Evolutionary conservation across 1,140 invertebrate species (phyloP).

Genomic region (Leptopilina clavipes): DNA sequence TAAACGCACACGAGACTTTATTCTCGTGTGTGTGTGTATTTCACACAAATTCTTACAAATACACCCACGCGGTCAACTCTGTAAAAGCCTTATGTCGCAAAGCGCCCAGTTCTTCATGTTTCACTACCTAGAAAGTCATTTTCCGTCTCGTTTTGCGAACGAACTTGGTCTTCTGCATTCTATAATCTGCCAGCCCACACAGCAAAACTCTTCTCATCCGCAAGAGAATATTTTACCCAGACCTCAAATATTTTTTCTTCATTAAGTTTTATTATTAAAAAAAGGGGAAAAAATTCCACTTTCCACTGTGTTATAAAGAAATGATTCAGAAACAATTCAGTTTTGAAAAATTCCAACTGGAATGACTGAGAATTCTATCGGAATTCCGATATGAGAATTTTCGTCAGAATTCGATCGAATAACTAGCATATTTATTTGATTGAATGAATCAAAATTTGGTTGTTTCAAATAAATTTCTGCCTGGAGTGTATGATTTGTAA

Average conservation of each 20-base stretch:
- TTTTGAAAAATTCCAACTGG: too few species aligned
- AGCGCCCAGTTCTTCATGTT: conserved; percentile 45
- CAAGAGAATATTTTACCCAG: background rate
- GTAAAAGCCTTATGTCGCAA: conserved; percentile 26
- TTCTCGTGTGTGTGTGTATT: background rate
- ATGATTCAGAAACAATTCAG: background rate
- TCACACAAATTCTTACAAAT: conserved; percentile 33
- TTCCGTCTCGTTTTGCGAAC: conserved; percentile 40
- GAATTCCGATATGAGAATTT: too few species aligned
- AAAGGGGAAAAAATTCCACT: background rate
- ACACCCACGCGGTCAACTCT: conserved; percentile 22
- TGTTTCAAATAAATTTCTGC: too few species aligned
- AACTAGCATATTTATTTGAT: too few species aligned
- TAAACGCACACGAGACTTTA: background rate
- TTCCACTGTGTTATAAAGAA: too few species aligned
- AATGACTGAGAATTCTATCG: too few species aligned
- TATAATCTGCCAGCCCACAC: conserved; percentile 11
- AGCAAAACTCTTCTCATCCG: background rate
- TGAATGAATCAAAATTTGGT: too few species aligned
- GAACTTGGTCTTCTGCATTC: conserved; percentile 2
- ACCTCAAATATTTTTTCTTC: background rate
- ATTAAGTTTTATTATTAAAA: background rate
- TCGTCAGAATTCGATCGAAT: too few species aligned
- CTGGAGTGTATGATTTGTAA: too few species aligned
- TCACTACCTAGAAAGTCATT: conserved; percentile 53